Base-by-base conservation (phyloP, 2,113 vertebrate genomes). In the Cariama cristata region DNA sequence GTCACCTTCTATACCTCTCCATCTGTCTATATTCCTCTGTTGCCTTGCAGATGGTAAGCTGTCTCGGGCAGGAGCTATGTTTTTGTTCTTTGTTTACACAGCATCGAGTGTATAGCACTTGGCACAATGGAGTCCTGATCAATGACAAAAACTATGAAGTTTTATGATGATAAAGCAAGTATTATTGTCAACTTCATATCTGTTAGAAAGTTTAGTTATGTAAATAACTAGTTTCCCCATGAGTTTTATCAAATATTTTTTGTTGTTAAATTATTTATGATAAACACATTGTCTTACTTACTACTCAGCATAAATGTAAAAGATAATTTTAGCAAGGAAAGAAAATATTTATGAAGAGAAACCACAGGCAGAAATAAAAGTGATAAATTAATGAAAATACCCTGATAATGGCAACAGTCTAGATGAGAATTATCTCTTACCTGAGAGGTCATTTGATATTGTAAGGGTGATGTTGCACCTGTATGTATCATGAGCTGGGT, bases 271-370 rank as follows among this genome's bases (percentile, higher is more conserved):
- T 97, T 86, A 97, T 97, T 95, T 77, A 96, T 0, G 0, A 24
- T 84, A 91, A 88, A 68, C 76, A 72, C 5, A 1, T 73, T 96
- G 55, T 93, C 86, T 89, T 68, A 14, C 73, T 81, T 89, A 83
- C 80, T 76, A 52, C 83, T 97, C 94, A 95, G 95, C 93, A 95
- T 94, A 93, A 96, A 91, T 96, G 87, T 81, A 45, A 74, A 95
- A 95, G 69, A 52, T 75, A 94, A 95, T 79, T 96, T 95, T 93
- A 96, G 88, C 35, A 64, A 2, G 6, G 80, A 20, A 81, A 95
- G 89, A 69, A 95, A 96, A 95, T 95, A 97, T 96, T 97, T 88
- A 94, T 97, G 91, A 96, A 87, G 71, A 62, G 42, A 82, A 87
- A 68, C 15, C 26, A 73, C 84, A 82, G 55, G 62, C 72, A 91